Evolutionary conservation across 2,888 invertebrate genomes (phyloP), one percentile per base, ranked within the genome.

Genomic region (Amphiduros pacificus): DNA sequence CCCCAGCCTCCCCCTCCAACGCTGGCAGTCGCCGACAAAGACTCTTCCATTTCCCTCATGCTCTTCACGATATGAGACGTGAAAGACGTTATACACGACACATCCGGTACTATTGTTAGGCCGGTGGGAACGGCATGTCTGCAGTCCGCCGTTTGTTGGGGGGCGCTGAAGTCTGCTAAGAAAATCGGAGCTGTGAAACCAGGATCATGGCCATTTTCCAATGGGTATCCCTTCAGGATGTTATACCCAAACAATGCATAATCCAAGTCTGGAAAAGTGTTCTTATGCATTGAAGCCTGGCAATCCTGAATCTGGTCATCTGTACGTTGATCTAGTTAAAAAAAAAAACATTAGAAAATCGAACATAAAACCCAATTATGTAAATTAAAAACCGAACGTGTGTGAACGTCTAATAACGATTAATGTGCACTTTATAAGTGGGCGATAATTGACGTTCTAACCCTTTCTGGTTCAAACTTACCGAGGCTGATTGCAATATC

Each of bases 51-150:
- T 6, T 48, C 9, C 22, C 22, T 48, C 5, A 5, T 5, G 20
- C 6, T 5, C 48, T 11, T 48, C 5, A 48, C 22, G 6, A 11
- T 22, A 11, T 48, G 20, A n/a, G 48, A 48, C 5, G 48, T 5
- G 48, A 48, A 48, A 48, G 48, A 48, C 6, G n/a, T 48, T n/a
- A n/a, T n/a, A n/a, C 48, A 48, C 20, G 48, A 48, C n/a, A 48
- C n/a, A n/a, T 48, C 48, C 6, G 9, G 48, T n/a, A 48, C 5
- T n/a, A 48, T n/a, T 9, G 5, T 11, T 5, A 48, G 48, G 22
- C 48, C 48, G 6, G 48, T 22, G 6, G 48, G 48, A 9, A 48
- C 5, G 6, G 6, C 5, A 22, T 14, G 22, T n/a, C 22, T 5
- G 6, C n/a, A n/a, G 22, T 48, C 48, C 20, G 48, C 48, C 6